Evolutionary conservation across 2,797 vertebrate species (phyloP).

Genomic region (Scarus forsteni): DNA sequence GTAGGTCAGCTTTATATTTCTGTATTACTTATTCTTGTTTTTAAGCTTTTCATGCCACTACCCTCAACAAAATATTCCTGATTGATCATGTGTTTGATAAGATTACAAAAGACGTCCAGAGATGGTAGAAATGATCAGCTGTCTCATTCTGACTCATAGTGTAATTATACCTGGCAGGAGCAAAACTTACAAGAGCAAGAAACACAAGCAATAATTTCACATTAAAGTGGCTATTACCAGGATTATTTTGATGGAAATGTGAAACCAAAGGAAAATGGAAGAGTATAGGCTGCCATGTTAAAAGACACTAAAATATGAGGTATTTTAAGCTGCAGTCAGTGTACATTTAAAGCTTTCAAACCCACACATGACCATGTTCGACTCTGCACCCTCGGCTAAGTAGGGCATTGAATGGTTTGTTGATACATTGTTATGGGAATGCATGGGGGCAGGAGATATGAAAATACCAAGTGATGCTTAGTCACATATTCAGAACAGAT

Average conservation of each 20-base stretch:
- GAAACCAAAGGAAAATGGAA: background rate
- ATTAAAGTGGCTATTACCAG: background rate
- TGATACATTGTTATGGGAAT: conserved; percentile 34
- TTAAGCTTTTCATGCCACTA: background rate
- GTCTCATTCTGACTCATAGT: conserved; percentile 4
- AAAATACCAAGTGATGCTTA: conserved; percentile 26
- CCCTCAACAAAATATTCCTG: conserved; percentile 2
- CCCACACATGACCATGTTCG: conserved; percentile 23
- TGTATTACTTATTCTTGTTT: conserved; percentile 1
- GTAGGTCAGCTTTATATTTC: conserved; percentile 43
- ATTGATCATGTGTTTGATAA: conserved; percentile 2
- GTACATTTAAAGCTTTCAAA: conserved; percentile 21
- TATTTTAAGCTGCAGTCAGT: conserved; percentile 7
- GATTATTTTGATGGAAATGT: conserved; percentile 1
- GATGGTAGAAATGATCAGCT: conserved; percentile 23
- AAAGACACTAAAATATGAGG: background rate
- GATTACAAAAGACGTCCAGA: background rate
- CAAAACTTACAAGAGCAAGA: conserved; percentile 18
- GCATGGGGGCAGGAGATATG: conserved; percentile 31
- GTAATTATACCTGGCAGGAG: conserved; percentile 21
- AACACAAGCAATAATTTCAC: background rate
- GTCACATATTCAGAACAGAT: conserved; percentile 27
- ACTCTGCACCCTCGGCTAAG: conserved; percentile 32
- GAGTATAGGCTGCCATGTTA: background rate
- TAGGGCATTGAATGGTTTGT: conserved; percentile 33